Base-by-base conservation (phyloP, 1,140 invertebrate species). In the Euwallacea fornicatus region DNA sequence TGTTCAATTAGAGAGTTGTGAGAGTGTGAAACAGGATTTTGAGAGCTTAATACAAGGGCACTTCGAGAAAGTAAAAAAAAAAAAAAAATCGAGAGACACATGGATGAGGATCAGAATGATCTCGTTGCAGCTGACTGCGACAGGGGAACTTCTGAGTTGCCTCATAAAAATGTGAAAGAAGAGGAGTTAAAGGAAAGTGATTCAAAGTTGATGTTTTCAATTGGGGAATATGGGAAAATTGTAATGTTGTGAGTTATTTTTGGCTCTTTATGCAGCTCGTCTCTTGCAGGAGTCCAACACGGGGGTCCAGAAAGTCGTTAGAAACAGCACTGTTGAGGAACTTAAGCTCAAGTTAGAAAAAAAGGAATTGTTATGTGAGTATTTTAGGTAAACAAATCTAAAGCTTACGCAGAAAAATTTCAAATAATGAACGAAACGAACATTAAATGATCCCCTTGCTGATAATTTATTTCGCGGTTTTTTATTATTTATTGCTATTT, bases 271-370 rank as follows among this genome's bases (percentile, higher is more conserved):
- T 4, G 8, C 16, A n/a, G 2, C 4, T n/a, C 16, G 8, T 74
- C 71, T 10, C 58, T 78, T 77, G n/a, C 73, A 77, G 77, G 77
- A 78, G 59, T 66, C 77, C 73, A 76, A 72, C 55, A 74, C 73
- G 65, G 71, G 59, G 44, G 73, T 75, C 15, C 73, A 76, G 64
- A 69, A 74, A 7, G 46, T 78, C 47, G 66, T 62, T 44, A 67
- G 21, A 44, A 73, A 75, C 21, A 75, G 65, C 56, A 79, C 78
- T 8, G 77, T 79, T 53, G 76, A 79, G 65, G 78, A 79, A 72
- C 72, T 79, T 9, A 79, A 78, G 69, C 73, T 71, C 2, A 79
- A 79, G 66, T 64, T 79, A 68, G 77, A 69, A 65, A 72, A 65
- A 62, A 75, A 75, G 50, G 78, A 78, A 72, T 61, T 74, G 6